Evolutionary conservation across 2,113 vertebrate species (phyloP).

Genomic region (Myrmecophaga tridactyla): DNA sequence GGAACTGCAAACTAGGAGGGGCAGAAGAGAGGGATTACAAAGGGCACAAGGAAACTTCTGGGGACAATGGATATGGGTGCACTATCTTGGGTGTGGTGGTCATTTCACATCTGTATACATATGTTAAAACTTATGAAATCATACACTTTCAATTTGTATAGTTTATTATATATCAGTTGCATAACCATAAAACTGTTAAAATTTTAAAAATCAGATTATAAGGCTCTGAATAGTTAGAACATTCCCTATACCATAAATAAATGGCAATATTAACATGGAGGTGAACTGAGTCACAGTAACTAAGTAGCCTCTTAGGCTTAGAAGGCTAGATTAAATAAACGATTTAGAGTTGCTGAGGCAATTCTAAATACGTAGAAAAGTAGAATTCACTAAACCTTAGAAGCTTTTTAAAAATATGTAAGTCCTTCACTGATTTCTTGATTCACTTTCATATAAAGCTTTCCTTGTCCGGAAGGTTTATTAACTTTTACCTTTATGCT

Average conservation of each 20-base stretch:
- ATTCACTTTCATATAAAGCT: not conserved
- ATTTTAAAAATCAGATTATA: not conserved
- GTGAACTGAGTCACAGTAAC: not conserved
- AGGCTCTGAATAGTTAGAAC: not conserved
- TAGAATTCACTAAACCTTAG: not conserved
- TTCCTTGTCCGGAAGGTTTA: not conserved
- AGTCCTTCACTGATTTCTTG: not conserved
- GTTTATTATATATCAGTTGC: not conserved
- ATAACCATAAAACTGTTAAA: not conserved
- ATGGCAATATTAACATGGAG: not conserved
- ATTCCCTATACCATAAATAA: not conserved
- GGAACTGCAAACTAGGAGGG: too few species aligned
- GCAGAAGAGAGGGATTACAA: too few species aligned
- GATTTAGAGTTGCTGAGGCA: not conserved
- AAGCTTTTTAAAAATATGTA: not conserved
- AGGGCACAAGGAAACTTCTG: not conserved
- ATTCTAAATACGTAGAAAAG: not conserved
- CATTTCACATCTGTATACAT: not conserved
- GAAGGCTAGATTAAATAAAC: not conserved
- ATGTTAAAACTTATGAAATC: not conserved
- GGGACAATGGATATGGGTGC: not conserved
- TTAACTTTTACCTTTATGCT: not conserved
- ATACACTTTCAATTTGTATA: not conserved
- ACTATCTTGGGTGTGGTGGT: not conserved
- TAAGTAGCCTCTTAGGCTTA: not conserved